These are phyloP conservation scores for Hypercompe scribonia DNA, from an alignment of 2,888 invertebrate species.

Conservation along the genomic window DNA sequence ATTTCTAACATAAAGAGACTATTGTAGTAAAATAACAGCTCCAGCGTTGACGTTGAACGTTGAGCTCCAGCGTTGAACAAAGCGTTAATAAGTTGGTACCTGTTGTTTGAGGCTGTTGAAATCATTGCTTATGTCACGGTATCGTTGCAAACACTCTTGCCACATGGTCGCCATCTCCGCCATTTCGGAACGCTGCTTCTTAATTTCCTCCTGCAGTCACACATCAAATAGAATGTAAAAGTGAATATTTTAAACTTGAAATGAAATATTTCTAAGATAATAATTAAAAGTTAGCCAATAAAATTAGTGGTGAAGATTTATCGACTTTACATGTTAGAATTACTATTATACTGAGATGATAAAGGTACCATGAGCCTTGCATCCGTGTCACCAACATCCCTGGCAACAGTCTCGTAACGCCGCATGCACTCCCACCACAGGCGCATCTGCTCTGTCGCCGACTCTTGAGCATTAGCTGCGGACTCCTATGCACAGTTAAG, in stretches of 20 bases:
- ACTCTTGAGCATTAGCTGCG: conserved; percentile 70
- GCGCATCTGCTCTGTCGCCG: conserved; percentile 77
- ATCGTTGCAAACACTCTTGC: conserved; percentile 83
- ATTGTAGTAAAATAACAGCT: too few species aligned
- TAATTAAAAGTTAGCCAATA: too few species aligned
- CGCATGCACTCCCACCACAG: conserved; percentile 84
- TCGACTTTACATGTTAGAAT: too few species aligned
- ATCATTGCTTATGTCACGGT: conserved; percentile 81
- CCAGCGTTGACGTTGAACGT: too few species aligned
- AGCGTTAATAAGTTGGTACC: conserved; percentile 49
- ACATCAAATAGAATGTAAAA: neutral
- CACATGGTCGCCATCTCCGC: conserved; percentile 82
- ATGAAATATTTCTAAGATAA: neutral
- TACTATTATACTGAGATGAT: too few species aligned
- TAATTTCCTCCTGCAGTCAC: conserved; percentile 76
- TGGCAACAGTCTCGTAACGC: conserved; percentile 80
- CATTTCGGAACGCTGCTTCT: conserved; percentile 82
- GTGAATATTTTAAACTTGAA: neutral
- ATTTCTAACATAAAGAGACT: too few species aligned
- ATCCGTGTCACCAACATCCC: conserved; percentile 83
- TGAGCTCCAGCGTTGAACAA: neutral
- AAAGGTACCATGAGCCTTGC: conserved; percentile 81
- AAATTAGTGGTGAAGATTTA: too few species aligned
- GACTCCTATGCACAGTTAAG: conserved; percentile 60
- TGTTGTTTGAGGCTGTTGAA: conserved; percentile 79